Percentiles rank a stretch among this genome's conserved stretches.
phyloP scores from a whole-genome alignment of 2,888 invertebrate species.

The Vannuccia rotundouncinata region DNA sequence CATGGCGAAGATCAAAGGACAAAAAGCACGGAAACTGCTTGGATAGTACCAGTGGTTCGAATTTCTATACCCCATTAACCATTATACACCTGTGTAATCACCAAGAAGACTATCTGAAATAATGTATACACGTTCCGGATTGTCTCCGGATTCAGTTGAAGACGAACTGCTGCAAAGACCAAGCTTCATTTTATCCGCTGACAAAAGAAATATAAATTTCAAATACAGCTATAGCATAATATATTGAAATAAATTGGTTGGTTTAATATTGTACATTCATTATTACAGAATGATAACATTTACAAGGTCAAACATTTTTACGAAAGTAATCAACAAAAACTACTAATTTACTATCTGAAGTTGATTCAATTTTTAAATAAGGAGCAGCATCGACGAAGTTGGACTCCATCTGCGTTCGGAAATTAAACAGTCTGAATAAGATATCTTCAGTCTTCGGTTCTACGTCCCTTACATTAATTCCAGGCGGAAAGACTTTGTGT shows the following conservation, averaged over 20 bases:
- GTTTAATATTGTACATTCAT: too few relatives aligned
- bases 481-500: background rate
- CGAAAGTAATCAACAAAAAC: background rate
- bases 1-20: background rate
- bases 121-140: background rate
- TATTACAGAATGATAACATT: too few relatives aligned
- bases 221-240: background rate
- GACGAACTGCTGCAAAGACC: background rate
- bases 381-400: background rate
- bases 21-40: background rate
- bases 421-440: background rate
- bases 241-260: background rate
- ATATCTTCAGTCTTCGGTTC: background rate
- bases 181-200: background rate
- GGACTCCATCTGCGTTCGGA: background rate
- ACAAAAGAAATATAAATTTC: background rate
- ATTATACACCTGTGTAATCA: background rate
- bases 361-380: background rate
- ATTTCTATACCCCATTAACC: background rate
- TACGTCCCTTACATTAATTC: background rate
- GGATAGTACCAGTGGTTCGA: background rate
- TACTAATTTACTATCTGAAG: background rate
- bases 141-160: background rate
- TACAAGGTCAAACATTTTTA: background rate
- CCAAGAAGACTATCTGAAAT: background rate